phyloP scores from a whole-genome alignment of 2,113 vertebrate species.

The Dromas ardeola region DNA sequence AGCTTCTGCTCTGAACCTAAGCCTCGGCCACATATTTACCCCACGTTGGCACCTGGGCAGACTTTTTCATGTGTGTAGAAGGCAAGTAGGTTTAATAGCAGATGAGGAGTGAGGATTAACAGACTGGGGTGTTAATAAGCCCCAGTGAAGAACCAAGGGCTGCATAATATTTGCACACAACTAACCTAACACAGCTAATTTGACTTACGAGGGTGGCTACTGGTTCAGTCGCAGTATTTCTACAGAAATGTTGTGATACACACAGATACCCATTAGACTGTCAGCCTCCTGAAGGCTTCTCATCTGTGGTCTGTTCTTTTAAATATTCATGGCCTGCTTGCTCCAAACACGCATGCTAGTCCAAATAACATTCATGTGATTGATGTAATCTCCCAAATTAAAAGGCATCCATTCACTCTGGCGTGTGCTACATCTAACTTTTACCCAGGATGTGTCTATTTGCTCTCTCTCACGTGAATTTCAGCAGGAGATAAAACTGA shows the following conservation, averaged over 20 bases:
- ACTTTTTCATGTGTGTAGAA: background rate
- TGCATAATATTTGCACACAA: background rate
- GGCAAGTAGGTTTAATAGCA: background rate
- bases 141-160: background rate
- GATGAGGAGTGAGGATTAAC: background rate
- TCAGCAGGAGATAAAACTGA: constrained; percentile 3
- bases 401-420: constrained; percentile 22
- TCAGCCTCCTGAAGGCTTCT: background rate
- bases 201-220: background rate
- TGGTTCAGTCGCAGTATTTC: background rate
- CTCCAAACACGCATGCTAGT: background rate
- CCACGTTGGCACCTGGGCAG: background rate
- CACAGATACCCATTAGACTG: background rate
- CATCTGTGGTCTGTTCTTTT: background rate
- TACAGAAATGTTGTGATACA: background rate
- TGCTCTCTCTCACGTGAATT: background rate
- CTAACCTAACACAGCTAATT: background rate
- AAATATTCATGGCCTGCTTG: constrained; percentile 29
- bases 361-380: constrained; percentile 18
- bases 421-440: constrained; percentile 8
- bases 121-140: background rate
- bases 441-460: constrained; percentile 5
- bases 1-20: background rate
- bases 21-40: background rate
- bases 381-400: constrained; percentile 53